Evolutionary conservation across 2,888 invertebrate species (phyloP).

Genomic region (Thera britannica): DNA sequence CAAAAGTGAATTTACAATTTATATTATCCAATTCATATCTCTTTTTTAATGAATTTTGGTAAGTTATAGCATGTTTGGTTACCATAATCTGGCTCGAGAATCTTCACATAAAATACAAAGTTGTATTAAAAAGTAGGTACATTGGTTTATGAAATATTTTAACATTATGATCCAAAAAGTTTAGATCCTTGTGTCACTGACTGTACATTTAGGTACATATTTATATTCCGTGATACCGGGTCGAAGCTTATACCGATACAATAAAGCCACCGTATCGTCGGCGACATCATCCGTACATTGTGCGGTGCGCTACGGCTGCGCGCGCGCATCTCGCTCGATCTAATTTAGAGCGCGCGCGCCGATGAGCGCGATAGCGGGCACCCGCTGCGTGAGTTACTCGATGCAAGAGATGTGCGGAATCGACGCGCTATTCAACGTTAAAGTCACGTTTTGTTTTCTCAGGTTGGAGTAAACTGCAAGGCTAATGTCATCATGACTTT

Average conservation of each 20-base stretch:
- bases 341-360: constrained; percentile 61
- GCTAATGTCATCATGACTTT: too few relatives aligned
- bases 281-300: constrained; percentile 28
- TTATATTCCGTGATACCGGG: not conserved
- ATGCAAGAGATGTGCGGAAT: constrained; percentile 34
- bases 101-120: too few relatives aligned
- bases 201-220: not conserved
- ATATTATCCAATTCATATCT: too few relatives aligned
- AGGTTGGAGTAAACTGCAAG: not conserved
- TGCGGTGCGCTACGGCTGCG: constrained; percentile 17
- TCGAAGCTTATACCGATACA: constrained; percentile 18
- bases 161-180: too few relatives aligned
- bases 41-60: too few relatives aligned
- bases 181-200: not conserved
- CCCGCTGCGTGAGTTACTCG: constrained; percentile 64
- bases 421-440: constrained; percentile 9
- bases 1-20: too few relatives aligned
- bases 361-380: constrained; percentile 57
- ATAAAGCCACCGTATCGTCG: constrained; percentile 27
- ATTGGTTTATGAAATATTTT: too few relatives aligned
- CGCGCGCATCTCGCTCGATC: constrained; percentile 46
- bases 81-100: too few relatives aligned
- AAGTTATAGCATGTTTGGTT: too few relatives aligned
- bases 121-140: too few relatives aligned
- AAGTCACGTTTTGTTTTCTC: not conserved